phyloP scores from a whole-genome alignment of 2,888 invertebrate species.

The Lamellibrachia columna region DNA sequence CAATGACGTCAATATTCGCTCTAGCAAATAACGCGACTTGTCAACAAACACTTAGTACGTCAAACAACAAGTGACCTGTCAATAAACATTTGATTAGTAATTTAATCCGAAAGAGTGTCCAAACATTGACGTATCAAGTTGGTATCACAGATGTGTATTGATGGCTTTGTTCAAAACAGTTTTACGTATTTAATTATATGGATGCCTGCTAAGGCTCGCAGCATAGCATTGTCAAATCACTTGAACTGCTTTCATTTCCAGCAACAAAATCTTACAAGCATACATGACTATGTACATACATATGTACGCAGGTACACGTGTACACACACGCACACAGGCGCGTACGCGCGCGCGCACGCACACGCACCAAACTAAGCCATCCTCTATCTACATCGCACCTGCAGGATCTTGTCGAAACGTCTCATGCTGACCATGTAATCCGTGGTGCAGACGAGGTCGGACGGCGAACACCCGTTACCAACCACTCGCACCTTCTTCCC shows the following conservation, averaged over 20 bases:
- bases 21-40: neutral
- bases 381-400: slow-evolving; percentile 42
- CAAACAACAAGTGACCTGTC: neutral
- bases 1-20: neutral
- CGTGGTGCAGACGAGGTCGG: slow-evolving; percentile 60
- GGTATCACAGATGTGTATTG: neutral
- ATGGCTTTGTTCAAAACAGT: slow-evolving; percentile 49
- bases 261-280: neutral
- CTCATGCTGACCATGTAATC: slow-evolving; percentile 60
- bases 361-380: slow-evolving; percentile 27
- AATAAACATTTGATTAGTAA: neutral
- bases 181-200: neutral
- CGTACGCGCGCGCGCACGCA: slow-evolving; percentile 30
- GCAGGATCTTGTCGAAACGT: slow-evolving; percentile 54
- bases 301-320: neutral
- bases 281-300: neutral
- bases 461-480: slow-evolving; percentile 64
- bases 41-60: neutral
- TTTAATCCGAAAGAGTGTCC: neutral
- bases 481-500: slow-evolving; percentile 58
- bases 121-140: neutral
- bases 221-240: too few relatives aligned
- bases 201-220: neutral
- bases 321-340: slow-evolving; percentile 37
- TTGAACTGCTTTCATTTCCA: too few relatives aligned